phyloP scores from a whole-genome alignment of 2,797 vertebrate species.

The Acestrorhynchus altus region DNA sequence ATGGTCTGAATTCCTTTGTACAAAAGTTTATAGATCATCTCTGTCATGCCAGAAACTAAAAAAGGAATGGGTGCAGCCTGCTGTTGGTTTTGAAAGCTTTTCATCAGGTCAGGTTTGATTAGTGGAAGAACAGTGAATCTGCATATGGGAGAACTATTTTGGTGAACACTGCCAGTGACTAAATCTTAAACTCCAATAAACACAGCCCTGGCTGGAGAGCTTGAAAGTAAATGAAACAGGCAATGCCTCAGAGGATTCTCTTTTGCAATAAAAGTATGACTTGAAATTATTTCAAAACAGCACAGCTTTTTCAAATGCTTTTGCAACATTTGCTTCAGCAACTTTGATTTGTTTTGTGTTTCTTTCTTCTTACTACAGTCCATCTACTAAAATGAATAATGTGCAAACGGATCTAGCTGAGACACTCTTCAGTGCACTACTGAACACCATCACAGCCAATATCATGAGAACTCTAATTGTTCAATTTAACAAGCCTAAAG shows the following conservation, averaged over 20 bases:
- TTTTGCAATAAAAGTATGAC: slow-evolving; percentile 29
- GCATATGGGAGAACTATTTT: slow-evolving; percentile 29
- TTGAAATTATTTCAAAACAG: slow-evolving; percentile 33
- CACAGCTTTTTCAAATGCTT: not conserved
- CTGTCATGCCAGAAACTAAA: not conserved
- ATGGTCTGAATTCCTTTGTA: not conserved
- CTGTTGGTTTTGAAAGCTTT: not conserved
- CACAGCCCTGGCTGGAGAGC: slow-evolving; percentile 30
- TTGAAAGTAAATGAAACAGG: slow-evolving; percentile 26
- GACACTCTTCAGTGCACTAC: not conserved
- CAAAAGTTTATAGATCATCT: not conserved
- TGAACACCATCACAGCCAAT: not conserved
- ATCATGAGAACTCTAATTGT: slow-evolving; percentile 1
- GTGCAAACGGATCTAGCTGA: not conserved
- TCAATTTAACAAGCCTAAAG: not conserved
- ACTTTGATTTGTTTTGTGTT: slow-evolving; percentile 19
- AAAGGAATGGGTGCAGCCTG: not conserved
- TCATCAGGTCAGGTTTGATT: slow-evolving; percentile 25
- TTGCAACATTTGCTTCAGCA: not conserved
- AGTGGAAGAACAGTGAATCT: slow-evolving; percentile 33
- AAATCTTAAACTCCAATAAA: slow-evolving; percentile 33
- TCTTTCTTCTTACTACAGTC: not conserved
- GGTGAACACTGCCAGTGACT: slow-evolving; percentile 35
- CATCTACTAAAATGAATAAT: not conserved
- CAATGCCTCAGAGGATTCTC: slow-evolving; percentile 16